A percentile compares a stretch with the other conserved stretches of the same genome.
These are phyloP conservation scores for Anagyrus pseudococci DNA, from an alignment of 2,888 invertebrate species.

Conservation along the genomic window DNA sequence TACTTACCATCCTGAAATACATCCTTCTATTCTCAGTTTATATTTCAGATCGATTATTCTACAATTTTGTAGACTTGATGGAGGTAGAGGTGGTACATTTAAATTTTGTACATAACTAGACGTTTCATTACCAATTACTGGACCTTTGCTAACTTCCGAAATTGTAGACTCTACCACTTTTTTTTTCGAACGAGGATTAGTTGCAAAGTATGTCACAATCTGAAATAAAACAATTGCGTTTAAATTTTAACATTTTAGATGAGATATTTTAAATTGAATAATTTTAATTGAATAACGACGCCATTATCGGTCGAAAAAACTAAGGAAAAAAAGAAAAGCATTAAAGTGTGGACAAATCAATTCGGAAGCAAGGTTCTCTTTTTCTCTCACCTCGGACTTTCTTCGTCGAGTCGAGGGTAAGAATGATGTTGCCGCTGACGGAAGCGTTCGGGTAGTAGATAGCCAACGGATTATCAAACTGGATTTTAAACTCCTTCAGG, in stretches of 20 bases:
- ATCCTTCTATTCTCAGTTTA: constrained; percentile 69
- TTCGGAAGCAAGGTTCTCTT: neutral
- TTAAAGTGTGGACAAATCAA: too few relatives aligned
- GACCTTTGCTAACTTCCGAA: constrained; percentile 71
- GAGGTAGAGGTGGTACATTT: constrained; percentile 77
- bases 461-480: constrained; percentile 76
- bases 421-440: constrained; percentile 69
- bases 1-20: constrained; percentile 51
- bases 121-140: constrained; percentile 68
- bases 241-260: neutral
- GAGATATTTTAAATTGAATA: too few relatives aligned
- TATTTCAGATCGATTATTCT: constrained; percentile 79
- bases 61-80: constrained; percentile 79
- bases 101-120: constrained; percentile 71
- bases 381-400: constrained; percentile 70
- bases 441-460: constrained; percentile 73
- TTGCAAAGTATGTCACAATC: constrained; percentile 72
- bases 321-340: too few relatives aligned
- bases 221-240: constrained; percentile 39
- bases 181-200: constrained; percentile 69
- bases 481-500: constrained; percentile 74
- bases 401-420: constrained; percentile 69
- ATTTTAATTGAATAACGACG: neutral
- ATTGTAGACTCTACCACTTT: constrained; percentile 68
- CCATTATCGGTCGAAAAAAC: too few relatives aligned